Evolutionary conservation across 2,888 invertebrate species (phyloP).

Genomic region (Cataglyphis albicans): DNA sequence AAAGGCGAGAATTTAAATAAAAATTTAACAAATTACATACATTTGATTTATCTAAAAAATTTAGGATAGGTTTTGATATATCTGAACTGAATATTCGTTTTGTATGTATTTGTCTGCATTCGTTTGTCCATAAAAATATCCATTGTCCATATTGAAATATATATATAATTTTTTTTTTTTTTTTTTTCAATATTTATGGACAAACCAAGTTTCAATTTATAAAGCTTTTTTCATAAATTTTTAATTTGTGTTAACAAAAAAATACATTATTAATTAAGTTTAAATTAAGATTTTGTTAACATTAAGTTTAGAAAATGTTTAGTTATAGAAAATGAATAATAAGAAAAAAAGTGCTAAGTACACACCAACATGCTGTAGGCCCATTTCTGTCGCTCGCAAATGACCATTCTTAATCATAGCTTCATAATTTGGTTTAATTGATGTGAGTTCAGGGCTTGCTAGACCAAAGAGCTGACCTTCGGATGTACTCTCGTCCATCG

Average conservation of each 20-base stretch:
- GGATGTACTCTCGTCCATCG: slow-evolving; percentile 90
- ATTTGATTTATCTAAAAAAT: neutral
- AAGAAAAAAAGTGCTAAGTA: slow-evolving; percentile 75
- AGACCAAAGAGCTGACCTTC: slow-evolving; percentile 94
- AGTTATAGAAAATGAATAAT: slow-evolving; percentile 2
- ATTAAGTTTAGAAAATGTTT: no score
- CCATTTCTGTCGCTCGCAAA: slow-evolving; percentile 94
- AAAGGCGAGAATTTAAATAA: neutral
- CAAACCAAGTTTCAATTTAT: no score
- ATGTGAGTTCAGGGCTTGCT: slow-evolving; percentile 90
- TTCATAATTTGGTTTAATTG: slow-evolving; percentile 95
- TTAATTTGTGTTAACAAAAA: neutral
- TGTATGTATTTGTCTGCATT: neutral
- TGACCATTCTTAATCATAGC: slow-evolving; percentile 95
- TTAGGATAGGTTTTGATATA: neutral
- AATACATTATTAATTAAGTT: neutral
- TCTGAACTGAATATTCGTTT: neutral
- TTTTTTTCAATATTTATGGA: no score
- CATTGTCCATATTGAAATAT: no score
- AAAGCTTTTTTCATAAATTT: neutral
- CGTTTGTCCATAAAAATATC: neutral
- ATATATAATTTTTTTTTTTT: no score
- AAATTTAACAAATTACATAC: slow-evolving; percentile 2
- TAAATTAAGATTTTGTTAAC: neutral
- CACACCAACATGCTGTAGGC: slow-evolving; percentile 91